phyloP scores from a whole-genome alignment of 2,113 vertebrate species.

The Stigmatopora nigra region DNA sequence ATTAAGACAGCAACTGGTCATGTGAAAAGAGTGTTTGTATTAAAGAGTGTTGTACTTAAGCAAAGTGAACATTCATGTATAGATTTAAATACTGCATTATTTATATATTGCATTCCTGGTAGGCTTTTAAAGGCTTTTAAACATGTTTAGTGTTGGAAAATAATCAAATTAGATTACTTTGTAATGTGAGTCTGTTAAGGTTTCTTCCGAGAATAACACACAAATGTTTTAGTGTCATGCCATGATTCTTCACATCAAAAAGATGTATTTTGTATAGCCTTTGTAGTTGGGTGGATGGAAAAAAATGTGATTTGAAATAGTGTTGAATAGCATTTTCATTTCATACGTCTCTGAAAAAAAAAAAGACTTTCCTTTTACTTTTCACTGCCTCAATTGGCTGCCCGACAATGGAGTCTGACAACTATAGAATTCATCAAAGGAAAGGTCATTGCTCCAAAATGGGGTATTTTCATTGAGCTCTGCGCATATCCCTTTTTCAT shows the following conservation, averaged over 20 bases:
- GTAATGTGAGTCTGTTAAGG: neutral
- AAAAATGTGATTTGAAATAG: neutral
- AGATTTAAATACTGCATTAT: no score
- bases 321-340: neutral
- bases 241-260: neutral
- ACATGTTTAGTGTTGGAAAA: neutral
- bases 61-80: no score
- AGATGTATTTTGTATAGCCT: neutral
- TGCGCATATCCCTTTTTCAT: neutral
- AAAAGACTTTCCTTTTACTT: neutral
- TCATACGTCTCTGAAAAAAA: neutral
- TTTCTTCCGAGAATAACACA: neutral
- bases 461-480: constrained; percentile 10
- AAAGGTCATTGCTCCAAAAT: constrained; percentile 32
- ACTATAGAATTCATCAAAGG: neutral
- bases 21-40: no score
- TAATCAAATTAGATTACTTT: neutral
- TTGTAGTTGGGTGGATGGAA: neutral
- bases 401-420: neutral
- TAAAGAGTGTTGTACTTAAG: no score
- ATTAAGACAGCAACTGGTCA: no score
- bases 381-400: constrained; percentile 2
- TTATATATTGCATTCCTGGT: no score
- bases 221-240: neutral
- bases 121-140: neutral